These are phyloP conservation scores for Oryzias javanicus DNA, from an alignment of 2,113 vertebrate species.

Conservation along the genomic window DNA sequence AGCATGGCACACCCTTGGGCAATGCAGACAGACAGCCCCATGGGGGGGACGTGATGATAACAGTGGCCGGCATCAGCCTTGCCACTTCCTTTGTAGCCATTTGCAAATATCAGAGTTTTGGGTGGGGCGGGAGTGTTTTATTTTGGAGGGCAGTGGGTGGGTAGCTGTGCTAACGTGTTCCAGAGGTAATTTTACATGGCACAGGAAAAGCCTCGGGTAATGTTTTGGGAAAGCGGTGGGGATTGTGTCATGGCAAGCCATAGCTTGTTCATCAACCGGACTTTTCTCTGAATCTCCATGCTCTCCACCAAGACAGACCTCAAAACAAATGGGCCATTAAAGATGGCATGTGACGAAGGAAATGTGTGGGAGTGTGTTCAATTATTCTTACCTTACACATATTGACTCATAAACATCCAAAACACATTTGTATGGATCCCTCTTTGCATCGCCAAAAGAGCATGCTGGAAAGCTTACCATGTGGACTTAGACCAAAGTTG, in stretches of 20 bases:
- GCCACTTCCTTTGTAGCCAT: slow-evolving; percentile 60
- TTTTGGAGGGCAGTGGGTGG: slow-evolving; percentile 55
- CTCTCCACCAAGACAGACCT: slow-evolving; percentile 61
- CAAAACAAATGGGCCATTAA: slow-evolving; percentile 53
- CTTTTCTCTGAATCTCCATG: slow-evolving; percentile 65
- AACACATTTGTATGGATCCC: slow-evolving; percentile 12
- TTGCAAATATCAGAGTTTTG: slow-evolving; percentile 73
- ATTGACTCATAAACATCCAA: slow-evolving; percentile 27
- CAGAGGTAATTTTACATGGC: slow-evolving; percentile 69
- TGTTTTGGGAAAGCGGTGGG: slow-evolving; percentile 52
- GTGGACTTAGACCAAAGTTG: slow-evolving; percentile 25
- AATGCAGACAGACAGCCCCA: slow-evolving; percentile 46
- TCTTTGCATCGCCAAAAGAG: slow-evolving; percentile 26
- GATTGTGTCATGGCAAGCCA: slow-evolving; percentile 54
- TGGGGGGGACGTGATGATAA: slow-evolving; percentile 58
- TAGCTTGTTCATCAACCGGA: slow-evolving; percentile 66
- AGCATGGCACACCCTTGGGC: slow-evolving; percentile 50
- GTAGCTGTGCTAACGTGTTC: slow-evolving; percentile 57
- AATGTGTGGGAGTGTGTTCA: slow-evolving; percentile 44
- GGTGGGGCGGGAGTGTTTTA: slow-evolving; percentile 56
- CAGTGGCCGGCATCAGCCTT: slow-evolving; percentile 68
- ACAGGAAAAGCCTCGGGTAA: slow-evolving; percentile 73
- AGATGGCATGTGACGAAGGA: slow-evolving; percentile 70
- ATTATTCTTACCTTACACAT: slow-evolving; percentile 45
- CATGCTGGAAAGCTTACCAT: slow-evolving; percentile 38